Evolutionary conservation across 2,888 invertebrate genomes (phyloP).

Genomic region (Amblyjoppa proteus): DNA sequence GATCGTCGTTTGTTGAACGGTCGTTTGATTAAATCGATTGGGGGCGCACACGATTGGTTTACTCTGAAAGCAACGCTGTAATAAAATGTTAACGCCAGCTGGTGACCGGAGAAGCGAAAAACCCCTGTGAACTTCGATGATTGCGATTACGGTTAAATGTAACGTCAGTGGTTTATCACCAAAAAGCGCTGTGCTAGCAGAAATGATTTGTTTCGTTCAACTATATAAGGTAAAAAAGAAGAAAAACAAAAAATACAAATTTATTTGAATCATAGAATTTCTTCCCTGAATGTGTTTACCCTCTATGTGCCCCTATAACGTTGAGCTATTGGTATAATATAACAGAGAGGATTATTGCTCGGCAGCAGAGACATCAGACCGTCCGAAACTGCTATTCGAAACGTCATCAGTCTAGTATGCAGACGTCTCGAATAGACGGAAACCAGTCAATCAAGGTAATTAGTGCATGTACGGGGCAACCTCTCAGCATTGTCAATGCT

Average conservation of each 20-base stretch:
- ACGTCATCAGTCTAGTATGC: not conserved
- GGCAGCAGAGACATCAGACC: not conserved
- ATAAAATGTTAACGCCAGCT: not conserved
- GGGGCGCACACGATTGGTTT: not conserved
- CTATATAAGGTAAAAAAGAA: not conserved
- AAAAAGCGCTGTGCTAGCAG: not conserved
- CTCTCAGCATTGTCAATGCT: not conserved
- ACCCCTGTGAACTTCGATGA: not conserved
- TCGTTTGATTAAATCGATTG: conserved; percentile 5
- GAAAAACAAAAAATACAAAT: no score
- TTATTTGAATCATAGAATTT: not conserved
- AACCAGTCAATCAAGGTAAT: not conserved
- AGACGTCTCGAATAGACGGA: not conserved
- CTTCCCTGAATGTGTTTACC: not conserved
- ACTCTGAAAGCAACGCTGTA: not conserved
- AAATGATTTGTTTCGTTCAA: not conserved
- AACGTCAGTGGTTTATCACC: not conserved
- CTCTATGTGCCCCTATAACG: not conserved
- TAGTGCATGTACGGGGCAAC: not conserved
- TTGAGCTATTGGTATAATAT: not conserved
- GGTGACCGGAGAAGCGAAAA: not conserved
- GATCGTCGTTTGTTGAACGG: not conserved
- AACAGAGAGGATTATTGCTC: not conserved
- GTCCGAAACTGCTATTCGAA: not conserved
- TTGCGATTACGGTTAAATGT: not conserved